Conservation (phyloP, 1,140 invertebrate species). For the Cheumatopsyche charites region DNA sequence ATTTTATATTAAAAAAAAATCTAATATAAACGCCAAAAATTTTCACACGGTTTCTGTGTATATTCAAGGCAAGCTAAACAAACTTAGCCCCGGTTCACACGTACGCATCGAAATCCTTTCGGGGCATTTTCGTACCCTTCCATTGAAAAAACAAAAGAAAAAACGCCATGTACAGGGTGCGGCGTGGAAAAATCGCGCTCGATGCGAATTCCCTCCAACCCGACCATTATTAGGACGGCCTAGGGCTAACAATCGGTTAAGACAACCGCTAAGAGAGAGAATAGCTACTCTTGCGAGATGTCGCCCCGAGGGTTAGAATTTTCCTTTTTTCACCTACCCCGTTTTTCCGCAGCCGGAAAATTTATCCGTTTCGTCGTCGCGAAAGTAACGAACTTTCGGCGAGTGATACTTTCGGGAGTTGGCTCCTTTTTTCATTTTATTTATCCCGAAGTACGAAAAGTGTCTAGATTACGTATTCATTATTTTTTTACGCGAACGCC, state of each 20-base stretch:
- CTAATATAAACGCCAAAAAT: too few relatives aligned
- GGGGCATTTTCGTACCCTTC: not conserved
- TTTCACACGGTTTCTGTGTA: not conserved
- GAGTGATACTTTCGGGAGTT: slow-evolving; percentile 14
- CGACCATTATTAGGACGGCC: slow-evolving; percentile 14
- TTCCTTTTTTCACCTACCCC: not conserved
- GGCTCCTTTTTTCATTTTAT: not conserved
- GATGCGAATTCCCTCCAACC: slow-evolving; percentile 8
- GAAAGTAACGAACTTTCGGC: slow-evolving; percentile 13
- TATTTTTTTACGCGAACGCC: not conserved
- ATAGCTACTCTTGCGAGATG: slow-evolving; percentile 12
- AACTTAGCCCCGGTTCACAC: not conserved
- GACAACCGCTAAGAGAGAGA: slow-evolving; percentile 29
- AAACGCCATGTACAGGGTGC: not conserved
- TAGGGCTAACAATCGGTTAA: slow-evolving; percentile 26
- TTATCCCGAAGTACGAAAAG: slow-evolving; percentile 4
- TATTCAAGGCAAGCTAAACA: slow-evolving; percentile 3
- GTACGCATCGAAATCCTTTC: not conserved
- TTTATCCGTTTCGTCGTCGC: slow-evolving; percentile 22
- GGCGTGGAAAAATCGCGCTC: not conserved
- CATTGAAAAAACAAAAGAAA: not conserved
- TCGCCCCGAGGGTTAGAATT: not conserved
- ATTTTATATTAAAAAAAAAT: too few relatives aligned
- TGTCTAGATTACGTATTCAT: slow-evolving; percentile 13
- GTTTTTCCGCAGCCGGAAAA: not conserved